Evolutionary conservation across 2,113 vertebrate genomes (phyloP).

Genomic region (Psophia crepitans): DNA sequence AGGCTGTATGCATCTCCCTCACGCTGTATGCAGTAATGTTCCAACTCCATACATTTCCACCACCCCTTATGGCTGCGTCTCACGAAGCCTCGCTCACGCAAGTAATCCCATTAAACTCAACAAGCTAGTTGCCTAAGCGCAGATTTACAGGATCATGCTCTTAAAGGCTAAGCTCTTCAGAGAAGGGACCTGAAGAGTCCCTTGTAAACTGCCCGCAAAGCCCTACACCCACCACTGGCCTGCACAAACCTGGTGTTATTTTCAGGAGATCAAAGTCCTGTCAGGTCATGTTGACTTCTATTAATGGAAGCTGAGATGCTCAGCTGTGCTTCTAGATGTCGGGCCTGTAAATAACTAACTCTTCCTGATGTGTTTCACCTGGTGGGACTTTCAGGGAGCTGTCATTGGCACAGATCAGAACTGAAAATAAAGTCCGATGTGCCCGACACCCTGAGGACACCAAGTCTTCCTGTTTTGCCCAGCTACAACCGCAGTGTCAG

Average conservation of each 20-base stretch:
- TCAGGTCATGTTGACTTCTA: conserved; percentile 42
- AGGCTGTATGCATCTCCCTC: not conserved
- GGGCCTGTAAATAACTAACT: not conserved
- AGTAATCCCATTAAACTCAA: conserved; percentile 55
- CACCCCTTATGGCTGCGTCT: not conserved
- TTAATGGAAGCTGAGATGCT: conserved; percentile 11
- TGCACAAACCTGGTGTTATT: conserved; percentile 10
- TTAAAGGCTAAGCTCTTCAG: conserved; percentile 50
- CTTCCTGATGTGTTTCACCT: not conserved
- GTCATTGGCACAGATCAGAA: not conserved
- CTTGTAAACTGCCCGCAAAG: not conserved
- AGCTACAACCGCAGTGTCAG: not conserved
- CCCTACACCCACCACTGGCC: not conserved
- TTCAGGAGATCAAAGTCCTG: conserved; percentile 29
- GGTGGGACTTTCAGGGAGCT: not conserved
- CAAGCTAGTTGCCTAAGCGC: conserved; percentile 44
- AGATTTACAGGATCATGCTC: conserved; percentile 46
- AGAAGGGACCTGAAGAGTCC: not conserved
- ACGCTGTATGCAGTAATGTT: not conserved
- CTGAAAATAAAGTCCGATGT: not conserved
- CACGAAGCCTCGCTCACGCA: not conserved
- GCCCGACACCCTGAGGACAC: not conserved
- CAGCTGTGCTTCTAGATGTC: not conserved
- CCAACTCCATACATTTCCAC: not conserved
- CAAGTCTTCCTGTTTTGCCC: not conserved